A percentile compares a stretch with the other conserved stretches of the same genome.
These are phyloP conservation scores for Littorina saxatilis DNA, from an alignment of 1,140 invertebrate genomes.

Conservation along the genomic window DNA sequence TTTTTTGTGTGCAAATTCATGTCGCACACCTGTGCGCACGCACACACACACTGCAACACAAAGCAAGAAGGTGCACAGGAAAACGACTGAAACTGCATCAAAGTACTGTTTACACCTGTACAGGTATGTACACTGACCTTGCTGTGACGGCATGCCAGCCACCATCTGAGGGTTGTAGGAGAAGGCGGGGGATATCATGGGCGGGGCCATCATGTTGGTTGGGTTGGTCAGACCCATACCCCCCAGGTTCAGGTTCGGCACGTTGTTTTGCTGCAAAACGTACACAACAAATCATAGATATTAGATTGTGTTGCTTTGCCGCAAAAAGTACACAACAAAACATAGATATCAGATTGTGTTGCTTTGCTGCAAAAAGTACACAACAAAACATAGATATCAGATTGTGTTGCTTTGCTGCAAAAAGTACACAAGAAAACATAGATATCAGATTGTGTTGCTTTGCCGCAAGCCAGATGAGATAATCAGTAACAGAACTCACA, in stretches of 20 bases:
- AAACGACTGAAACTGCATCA: too few relatives aligned
- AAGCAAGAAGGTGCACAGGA: too few relatives aligned
- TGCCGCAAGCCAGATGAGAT: too few relatives aligned
- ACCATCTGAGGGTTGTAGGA: slow-evolving; percentile 35
- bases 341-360: background rate
- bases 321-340: slow-evolving; percentile 32
- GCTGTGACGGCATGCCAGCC: slow-evolving; percentile 14
- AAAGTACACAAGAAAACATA: slow-evolving; percentile 26
- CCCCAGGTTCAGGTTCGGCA: slow-evolving; percentile 30
- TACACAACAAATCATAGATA: slow-evolving; percentile 22
- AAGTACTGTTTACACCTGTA: too few relatives aligned
- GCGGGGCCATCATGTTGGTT: slow-evolving; percentile 36
- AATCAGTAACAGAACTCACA: too few relatives aligned
- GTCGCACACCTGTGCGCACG: too few relatives aligned
- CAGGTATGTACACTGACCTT: slow-evolving; percentile 16
- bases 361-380: slow-evolving; percentile 42
- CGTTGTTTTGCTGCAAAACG: slow-evolving; percentile 42
- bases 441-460: background rate
- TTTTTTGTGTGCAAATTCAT: too few relatives aligned
- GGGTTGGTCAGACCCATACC: slow-evolving; percentile 6
- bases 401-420: slow-evolving; percentile 33
- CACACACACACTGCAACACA: too few relatives aligned
- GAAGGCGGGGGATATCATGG: slow-evolving; percentile 39
- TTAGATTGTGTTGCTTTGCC: slow-evolving; percentile 20
- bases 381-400: slow-evolving; percentile 2